Conservation (phyloP, 2,797 vertebrate genomes). For the Somateria mollissima region DNA sequence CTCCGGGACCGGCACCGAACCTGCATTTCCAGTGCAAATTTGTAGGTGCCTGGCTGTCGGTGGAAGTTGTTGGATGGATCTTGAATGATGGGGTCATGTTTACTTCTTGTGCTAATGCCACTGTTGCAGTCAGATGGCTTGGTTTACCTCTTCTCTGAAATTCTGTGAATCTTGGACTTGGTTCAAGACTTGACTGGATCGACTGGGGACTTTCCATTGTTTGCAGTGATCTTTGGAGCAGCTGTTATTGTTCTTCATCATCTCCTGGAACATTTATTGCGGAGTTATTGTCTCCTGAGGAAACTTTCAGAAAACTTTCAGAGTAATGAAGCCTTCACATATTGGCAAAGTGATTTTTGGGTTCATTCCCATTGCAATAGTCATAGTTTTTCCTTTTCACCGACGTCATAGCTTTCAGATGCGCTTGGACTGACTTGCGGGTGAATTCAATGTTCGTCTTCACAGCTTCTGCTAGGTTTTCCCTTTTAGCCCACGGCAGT, state of each 20-base stretch:
- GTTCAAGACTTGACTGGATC: slow-evolving; percentile 13
- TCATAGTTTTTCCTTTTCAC: slow-evolving; percentile 40
- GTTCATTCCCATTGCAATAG: slow-evolving; percentile 36
- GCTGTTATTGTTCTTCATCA: slow-evolving; percentile 69
- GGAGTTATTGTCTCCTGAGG: background rate
- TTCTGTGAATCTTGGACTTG: background rate
- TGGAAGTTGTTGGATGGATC: background rate
- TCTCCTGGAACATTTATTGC: slow-evolving; percentile 51
- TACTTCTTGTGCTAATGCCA: rapidly evolving
- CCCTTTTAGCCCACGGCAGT: background rate
- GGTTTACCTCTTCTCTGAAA: slow-evolving; percentile 35
- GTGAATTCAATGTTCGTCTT: slow-evolving; percentile 16
- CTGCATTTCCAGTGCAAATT: background rate
- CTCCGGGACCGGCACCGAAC: rapidly evolving
- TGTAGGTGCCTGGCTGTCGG: background rate
- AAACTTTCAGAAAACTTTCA: slow-evolving; percentile 30
- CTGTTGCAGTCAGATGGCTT: background rate
- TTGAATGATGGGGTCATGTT: background rate
- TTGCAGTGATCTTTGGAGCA: slow-evolving; percentile 26
- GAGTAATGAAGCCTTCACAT: slow-evolving; percentile 7
- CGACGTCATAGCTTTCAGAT: slow-evolving; percentile 49
- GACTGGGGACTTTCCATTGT: slow-evolving; percentile 58
- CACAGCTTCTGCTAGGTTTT: background rate
- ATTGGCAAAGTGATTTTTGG: slow-evolving; percentile 27
- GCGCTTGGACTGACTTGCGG: background rate